Base-by-base conservation (phyloP, 1,140 invertebrate genomes). In the Hypothenemus hampei region DNA sequence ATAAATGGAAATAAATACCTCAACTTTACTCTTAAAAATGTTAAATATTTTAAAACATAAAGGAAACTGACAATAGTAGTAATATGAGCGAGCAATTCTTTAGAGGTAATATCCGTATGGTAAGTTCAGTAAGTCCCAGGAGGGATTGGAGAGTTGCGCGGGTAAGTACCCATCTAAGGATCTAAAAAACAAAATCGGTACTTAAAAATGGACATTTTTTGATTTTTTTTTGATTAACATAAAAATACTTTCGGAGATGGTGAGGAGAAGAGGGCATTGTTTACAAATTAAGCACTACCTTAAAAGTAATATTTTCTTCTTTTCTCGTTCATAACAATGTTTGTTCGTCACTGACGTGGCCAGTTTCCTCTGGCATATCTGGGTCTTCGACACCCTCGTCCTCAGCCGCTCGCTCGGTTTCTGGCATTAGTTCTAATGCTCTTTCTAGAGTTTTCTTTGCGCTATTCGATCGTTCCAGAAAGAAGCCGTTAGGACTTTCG, bases 401-500 rank as follows among this genome's bases (percentile, higher is more conserved):
- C 8, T 66, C 64, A 10, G 62, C 61, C n/a, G 63, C 60, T 20
- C 67, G 73, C 69, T 88, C 86, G 62, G 87, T 84, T 60, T 90
- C 86, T 4, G 88, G 87, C 65, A 87, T 87, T 2, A 93, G 73
- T 68, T 91, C 87, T 47, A 81, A 81, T 2, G 91, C 91, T 68
- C 85, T 83, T 58, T 93, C 86, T 29, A 97, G 76, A 0, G 89
- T 95, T 66, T 92, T 87, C 47, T 89, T 82, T 0, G 94, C 95
- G 60, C 91, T 95, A 63, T 91, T 91, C 47, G 92, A 96, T 47
- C 94, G 79, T 70, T 97, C 93, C 33, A 98, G 73, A 74, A 92
- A 94, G 68, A 96, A 98, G 41, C 93, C 92, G 72, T 93, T 96
- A 6, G 91, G 89, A 13, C 89, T 91, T 70, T 97, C 94, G 73